Conservation (phyloP, 2,888 invertebrate genomes). For the Eupithecia subfuscata region DNA sequence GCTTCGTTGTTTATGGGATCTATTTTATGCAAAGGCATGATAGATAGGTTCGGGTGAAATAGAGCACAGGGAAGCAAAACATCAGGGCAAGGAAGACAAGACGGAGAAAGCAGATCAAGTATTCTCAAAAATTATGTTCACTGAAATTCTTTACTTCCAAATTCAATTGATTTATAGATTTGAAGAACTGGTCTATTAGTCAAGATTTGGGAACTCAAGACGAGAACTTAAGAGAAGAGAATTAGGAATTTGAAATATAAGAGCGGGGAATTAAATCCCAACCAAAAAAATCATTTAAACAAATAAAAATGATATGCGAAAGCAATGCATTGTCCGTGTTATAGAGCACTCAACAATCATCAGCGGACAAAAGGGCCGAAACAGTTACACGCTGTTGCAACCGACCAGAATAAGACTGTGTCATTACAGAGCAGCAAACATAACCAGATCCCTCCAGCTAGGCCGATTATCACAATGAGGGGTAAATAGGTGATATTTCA, state of each 20-base stretch:
- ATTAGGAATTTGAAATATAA: too few species aligned
- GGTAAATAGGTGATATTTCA: slow-evolving; percentile 56
- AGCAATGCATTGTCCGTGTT: slow-evolving; percentile 62
- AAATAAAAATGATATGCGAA: slow-evolving; percentile 61
- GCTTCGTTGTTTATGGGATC: slow-evolving; percentile 27
- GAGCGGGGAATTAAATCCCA: not conserved
- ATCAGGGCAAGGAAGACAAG: not conserved
- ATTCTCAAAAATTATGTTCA: not conserved
- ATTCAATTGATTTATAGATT: not conserved
- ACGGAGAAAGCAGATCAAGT: not conserved
- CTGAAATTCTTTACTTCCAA: not conserved
- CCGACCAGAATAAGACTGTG: slow-evolving; percentile 61
- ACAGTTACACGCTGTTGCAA: slow-evolving; percentile 71
- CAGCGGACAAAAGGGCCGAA: slow-evolving; percentile 75
- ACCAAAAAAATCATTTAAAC: slow-evolving; percentile 24
- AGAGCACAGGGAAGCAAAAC: not conserved
- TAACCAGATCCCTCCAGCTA: slow-evolving; percentile 53
- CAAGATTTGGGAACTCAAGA: slow-evolving; percentile 11
- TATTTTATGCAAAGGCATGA: slow-evolving; percentile 19
- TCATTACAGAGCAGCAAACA: slow-evolving; percentile 69
- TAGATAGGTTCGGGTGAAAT: slow-evolving; percentile 8
- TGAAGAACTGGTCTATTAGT: slow-evolving; percentile 11
- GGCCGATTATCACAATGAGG: slow-evolving; percentile 40
- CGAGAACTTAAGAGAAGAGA: too few species aligned
- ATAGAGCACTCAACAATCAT: slow-evolving; percentile 71